Base-by-base conservation (phyloP, 2,888 invertebrate genomes). In the Mesorhabditis sp. region DNA sequence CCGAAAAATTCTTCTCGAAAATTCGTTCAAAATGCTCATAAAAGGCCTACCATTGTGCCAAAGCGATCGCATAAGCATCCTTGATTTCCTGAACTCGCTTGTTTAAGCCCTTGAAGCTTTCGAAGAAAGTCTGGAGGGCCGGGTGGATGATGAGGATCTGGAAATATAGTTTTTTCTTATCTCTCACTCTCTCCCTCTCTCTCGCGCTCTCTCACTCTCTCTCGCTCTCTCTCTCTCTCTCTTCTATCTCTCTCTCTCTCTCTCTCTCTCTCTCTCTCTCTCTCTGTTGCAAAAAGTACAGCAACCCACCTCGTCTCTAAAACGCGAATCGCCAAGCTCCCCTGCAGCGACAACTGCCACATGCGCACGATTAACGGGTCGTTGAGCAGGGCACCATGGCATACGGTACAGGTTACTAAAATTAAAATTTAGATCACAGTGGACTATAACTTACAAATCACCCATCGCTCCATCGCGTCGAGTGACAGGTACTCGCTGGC, bases 401-500 rank as follows among this genome's bases (percentile, higher is more conserved):
- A 93, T 61, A 97, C 88, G 76, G 95, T 90, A 83, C 95, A 91
- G 0, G 96, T 95, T 87, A 97, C 90, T 90, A 82, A 44, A 86
- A 82, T 58, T n/a, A 44, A 62, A 5, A 13, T 13, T 15, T 10
- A 41, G n/a, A 67, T 45, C 41, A 44, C 64, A 45, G 4, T 44
- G 68, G 13, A 43, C 15, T 58, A 67, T 66, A 66, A 87, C 89
- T 88, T 85, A 90, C 90, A 92, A 80, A 97, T 92, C 43, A 98
- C 92, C 95, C 96, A 99, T 83, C 94, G 90, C 86, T 99, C 98
- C 90, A 99, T 91, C 61, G 91, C 90, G 85, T 99, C 97, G 72
- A 97, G 87, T 0, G 97, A 95, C 67, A 99, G 88, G 87, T 93
- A 97, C 89, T 99, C 98, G 87, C 96, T 97, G 3, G 96, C 95